Evolutionary conservation across 2,888 invertebrate species (phyloP).

Genomic region (Drymonia ruficornis): DNA sequence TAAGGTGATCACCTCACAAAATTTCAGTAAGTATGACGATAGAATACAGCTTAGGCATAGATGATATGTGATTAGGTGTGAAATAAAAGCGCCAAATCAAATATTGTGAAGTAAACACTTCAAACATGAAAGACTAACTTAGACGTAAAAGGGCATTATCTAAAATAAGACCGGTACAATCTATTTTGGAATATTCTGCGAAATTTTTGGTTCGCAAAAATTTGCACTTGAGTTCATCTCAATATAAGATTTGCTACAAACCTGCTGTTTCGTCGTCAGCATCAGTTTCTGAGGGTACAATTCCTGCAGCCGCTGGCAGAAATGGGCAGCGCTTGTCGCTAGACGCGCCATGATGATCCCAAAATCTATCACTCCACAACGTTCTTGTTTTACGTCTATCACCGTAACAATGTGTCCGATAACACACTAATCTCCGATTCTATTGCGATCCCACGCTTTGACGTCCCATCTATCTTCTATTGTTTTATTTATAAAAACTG

Average conservation of each 20-base stretch:
- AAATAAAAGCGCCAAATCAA: no score
- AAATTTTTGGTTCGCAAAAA: not conserved
- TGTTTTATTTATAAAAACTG: slow-evolving; percentile 22
- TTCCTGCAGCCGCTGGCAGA: slow-evolving; percentile 76
- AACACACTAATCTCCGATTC: slow-evolving; percentile 43
- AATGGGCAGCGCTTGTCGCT: slow-evolving; percentile 69
- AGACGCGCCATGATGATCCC: slow-evolving; percentile 63
- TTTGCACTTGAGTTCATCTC: not conserved
- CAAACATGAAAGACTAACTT: not conserved
- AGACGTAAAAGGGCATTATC: slow-evolving; percentile 4
- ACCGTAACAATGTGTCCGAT: slow-evolving; percentile 37
- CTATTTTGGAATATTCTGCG: slow-evolving; percentile 1
- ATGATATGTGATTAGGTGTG: no score
- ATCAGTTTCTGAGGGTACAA: slow-evolving; percentile 70
- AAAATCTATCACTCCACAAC: slow-evolving; percentile 10
- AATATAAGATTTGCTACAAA: slow-evolving; percentile 21
- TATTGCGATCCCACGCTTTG: slow-evolving; percentile 31
- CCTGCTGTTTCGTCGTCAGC: slow-evolving; percentile 57
- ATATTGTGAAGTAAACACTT: not conserved
- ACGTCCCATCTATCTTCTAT: slow-evolving; percentile 31
- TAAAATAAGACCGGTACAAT: not conserved
- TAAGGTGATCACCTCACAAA: not conserved
- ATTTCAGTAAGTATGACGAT: no score
- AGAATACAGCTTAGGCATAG: no score
- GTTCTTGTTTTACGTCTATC: slow-evolving; percentile 11